These are phyloP conservation scores for Cynoglossus semilaevis DNA, from an alignment of 2,113 vertebrate species.

Conservation along the genomic window DNA sequence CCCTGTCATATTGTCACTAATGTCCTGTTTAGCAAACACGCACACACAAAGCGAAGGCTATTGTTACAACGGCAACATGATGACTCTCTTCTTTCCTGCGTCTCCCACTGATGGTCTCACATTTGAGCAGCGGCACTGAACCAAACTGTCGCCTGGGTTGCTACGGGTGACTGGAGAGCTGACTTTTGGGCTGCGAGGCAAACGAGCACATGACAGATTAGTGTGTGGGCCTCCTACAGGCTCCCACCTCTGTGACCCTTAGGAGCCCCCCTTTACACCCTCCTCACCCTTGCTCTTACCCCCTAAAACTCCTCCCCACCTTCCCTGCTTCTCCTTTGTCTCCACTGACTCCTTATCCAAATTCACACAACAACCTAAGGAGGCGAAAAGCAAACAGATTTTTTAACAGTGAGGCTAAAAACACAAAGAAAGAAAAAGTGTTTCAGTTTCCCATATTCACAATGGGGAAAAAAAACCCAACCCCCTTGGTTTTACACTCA, in stretches of 20 bases:
- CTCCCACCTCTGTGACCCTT: constrained; percentile 83
- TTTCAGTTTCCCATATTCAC: too few species aligned
- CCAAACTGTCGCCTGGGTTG: constrained; percentile 76
- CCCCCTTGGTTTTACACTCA: too few species aligned
- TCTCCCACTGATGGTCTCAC: constrained; percentile 50
- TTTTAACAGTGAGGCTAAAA: background rate
- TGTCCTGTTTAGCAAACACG: constrained; percentile 66
- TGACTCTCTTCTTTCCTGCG: constrained; percentile 47
- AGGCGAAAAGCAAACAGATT: constrained; percentile 51
- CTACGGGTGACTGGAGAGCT: constrained; percentile 80
- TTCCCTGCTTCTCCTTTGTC: constrained; percentile 49
- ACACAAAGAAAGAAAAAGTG: too few species aligned
- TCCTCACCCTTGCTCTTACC: constrained; percentile 45
- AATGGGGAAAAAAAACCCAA: too few species aligned
- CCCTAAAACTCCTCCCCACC: constrained; percentile 24
- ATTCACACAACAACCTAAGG: constrained; percentile 52
- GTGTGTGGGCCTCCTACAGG: constrained; percentile 80
- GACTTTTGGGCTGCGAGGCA: constrained; percentile 80
- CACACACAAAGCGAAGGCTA: constrained; percentile 68
- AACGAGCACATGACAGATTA: constrained; percentile 88
- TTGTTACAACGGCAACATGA: constrained; percentile 62
- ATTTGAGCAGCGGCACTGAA: constrained; percentile 75
- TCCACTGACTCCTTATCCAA: constrained; percentile 34
- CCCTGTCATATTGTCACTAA: constrained; percentile 60
- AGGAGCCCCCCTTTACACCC: constrained; percentile 67